phyloP scores from a whole-genome alignment of 2,888 invertebrate genomes.

The Apoda limacodes region DNA sequence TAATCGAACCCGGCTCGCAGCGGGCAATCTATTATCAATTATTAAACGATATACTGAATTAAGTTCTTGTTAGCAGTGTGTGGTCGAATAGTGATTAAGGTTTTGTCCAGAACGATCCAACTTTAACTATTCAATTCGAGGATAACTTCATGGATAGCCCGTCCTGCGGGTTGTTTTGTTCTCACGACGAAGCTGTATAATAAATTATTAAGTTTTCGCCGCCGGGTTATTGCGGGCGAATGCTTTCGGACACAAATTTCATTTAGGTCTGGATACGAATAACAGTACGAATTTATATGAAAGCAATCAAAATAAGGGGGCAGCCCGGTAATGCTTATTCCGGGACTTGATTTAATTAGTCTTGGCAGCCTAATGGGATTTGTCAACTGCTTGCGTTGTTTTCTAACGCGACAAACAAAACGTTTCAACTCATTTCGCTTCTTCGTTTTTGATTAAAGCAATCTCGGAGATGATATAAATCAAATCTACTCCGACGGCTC shows the following conservation, averaged over 20 bases:
- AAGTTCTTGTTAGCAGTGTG: no score
- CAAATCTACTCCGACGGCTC: no score
- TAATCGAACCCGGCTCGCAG: no score
- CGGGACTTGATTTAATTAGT: conserved; percentile 48
- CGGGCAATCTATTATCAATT: no score
- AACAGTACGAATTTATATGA: conserved; percentile 49
- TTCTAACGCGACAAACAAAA: conserved; percentile 31
- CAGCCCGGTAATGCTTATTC: conserved; percentile 35
- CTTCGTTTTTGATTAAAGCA: conserved; percentile 8
- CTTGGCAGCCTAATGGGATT: conserved; percentile 33
- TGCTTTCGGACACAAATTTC: conserved; percentile 43
- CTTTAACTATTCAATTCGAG: conserved; percentile 42
- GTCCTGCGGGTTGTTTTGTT: conserved; percentile 46
- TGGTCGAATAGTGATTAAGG: conserved; percentile 4
- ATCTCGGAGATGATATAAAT: no score
- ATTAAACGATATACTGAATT: no score
- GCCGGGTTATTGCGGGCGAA: conserved; percentile 35
- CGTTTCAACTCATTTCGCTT: conserved; percentile 21
- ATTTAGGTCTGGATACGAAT: conserved; percentile 48
- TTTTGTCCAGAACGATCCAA: conserved; percentile 21
- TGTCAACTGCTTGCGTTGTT: conserved; percentile 31
- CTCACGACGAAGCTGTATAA: conserved; percentile 31
- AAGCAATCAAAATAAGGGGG: conserved; percentile 53
- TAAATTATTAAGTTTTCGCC: conserved; percentile 51
- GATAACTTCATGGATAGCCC: conserved; percentile 35